phyloP scores from a whole-genome alignment of 2,113 vertebrate genomes.

The Bettongia penicillata region DNA sequence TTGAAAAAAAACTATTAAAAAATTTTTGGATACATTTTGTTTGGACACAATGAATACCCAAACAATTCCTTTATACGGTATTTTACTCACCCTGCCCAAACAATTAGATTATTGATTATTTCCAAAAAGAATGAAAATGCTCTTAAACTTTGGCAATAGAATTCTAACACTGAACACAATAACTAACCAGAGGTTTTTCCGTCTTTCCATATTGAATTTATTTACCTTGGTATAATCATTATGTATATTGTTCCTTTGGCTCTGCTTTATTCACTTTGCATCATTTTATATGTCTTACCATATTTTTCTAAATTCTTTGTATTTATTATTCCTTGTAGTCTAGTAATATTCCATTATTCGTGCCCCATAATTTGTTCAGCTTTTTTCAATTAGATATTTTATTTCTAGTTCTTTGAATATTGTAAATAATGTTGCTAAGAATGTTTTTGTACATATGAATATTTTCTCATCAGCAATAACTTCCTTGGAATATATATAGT shows the following conservation, averaged over 20 bases:
- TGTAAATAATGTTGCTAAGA: not conserved
- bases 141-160: not conserved
- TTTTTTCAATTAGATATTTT: not conserved
- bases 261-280: not conserved
- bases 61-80: not conserved
- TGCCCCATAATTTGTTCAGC: not conserved
- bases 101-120: not conserved
- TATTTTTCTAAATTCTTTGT: not conserved
- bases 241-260: not conserved
- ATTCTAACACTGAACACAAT: not conserved
- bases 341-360: not conserved
- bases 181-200: not conserved
- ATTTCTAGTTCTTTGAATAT: not conserved
- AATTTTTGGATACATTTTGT: not conserved
- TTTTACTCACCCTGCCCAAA: not conserved
- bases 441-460: not conserved
- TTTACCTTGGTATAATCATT: not conserved
- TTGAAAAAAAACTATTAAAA: not conserved
- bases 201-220: not conserved
- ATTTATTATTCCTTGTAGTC: not conserved
- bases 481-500: not conserved
- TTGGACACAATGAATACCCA: not conserved
- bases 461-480: not conserved
- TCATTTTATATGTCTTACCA: not conserved
- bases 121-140: not conserved